Percentiles rank a stretch among this genome's conserved stretches.
Evolutionary conservation across 2,888 invertebrate species (phyloP).

Genomic region (Diogma glabrata): DNA sequence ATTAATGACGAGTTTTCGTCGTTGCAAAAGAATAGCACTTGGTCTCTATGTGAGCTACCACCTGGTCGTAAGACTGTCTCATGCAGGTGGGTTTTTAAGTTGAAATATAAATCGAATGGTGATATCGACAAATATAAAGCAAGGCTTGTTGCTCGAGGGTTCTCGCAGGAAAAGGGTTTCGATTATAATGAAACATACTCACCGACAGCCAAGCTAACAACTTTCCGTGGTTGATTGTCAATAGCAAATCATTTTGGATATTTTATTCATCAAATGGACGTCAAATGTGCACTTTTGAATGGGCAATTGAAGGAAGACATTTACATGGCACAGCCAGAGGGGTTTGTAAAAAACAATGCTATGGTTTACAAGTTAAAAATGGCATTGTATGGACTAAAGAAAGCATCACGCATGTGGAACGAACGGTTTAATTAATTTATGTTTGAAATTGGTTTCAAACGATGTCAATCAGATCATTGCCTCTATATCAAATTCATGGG

Average conservation of each 20-base stretch:
- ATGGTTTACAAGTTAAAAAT: slow-evolving; percentile 15
- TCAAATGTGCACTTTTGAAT: slow-evolving; percentile 15
- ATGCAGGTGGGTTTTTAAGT: slow-evolving; percentile 17
- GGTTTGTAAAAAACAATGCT: slow-evolving; percentile 14
- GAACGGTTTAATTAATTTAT: background rate
- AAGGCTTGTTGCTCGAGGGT: too few species aligned
- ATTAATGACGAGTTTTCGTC: slow-evolving; percentile 13
- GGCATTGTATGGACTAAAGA: slow-evolving; percentile 17
- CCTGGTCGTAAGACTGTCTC: slow-evolving; percentile 9
- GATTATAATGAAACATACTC: slow-evolving; percentile 11
- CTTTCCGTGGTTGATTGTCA: background rate
- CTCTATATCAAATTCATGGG: background rate
- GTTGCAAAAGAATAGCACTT: slow-evolving; percentile 9
- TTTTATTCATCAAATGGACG: slow-evolving; percentile 12
- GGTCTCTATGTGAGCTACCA: slow-evolving; percentile 5
- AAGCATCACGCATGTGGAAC: slow-evolving; percentile 15
- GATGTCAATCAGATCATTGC: background rate
- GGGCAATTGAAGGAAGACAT: slow-evolving; percentile 12
- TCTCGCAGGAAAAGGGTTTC: slow-evolving; percentile 12
- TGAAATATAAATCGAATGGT: slow-evolving; percentile 15
- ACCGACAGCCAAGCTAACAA: slow-evolving; percentile 8
- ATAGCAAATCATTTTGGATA: background rate
- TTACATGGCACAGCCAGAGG: slow-evolving; percentile 15
- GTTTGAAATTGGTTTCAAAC: background rate
- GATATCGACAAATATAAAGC: slow-evolving; percentile 13